Conservation (phyloP, 2,888 invertebrate species). For the Thyatira batis region DNA sequence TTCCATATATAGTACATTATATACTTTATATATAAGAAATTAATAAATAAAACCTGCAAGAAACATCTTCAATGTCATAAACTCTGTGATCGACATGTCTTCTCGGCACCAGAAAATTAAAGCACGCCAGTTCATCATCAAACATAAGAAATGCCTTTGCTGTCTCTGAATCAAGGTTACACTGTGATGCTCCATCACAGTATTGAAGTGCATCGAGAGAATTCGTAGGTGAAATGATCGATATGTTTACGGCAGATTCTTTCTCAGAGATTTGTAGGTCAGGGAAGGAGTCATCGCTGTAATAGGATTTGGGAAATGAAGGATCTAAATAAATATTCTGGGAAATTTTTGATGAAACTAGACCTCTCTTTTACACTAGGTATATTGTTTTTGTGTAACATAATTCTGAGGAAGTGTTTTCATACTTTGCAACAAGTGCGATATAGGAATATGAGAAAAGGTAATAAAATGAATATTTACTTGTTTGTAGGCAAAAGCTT, state of each 20-base stretch:
- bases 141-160: conserved; percentile 68
- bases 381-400: too few relatives aligned
- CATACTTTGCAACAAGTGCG: too few relatives aligned
- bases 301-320: conserved; percentile 18
- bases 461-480: conserved; percentile 34
- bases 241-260: conserved; percentile 39
- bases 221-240: conserved; percentile 31
- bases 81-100: conserved; percentile 42
- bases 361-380: too few relatives aligned
- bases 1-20: too few relatives aligned
- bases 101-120: conserved; percentile 48
- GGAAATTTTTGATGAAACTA: too few relatives aligned
- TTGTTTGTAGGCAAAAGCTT: conserved; percentile 39
- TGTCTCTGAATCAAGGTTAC: conserved; percentile 61
- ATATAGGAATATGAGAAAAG: background rate
- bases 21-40: conserved; percentile 1
- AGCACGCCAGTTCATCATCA: conserved; percentile 54
- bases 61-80: conserved; percentile 69
- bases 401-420: too few relatives aligned
- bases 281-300: conserved; percentile 52
- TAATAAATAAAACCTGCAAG: conserved; percentile 52
- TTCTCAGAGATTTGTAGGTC: conserved; percentile 43
- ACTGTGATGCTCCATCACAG: conserved; percentile 58
- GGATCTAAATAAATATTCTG: too few relatives aligned
- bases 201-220: conserved; percentile 37